Evolutionary conservation across 2,797 vertebrate species (phyloP), one percentile per base, ranked within the genome.

Genomic region (Momotus momota): DNA sequence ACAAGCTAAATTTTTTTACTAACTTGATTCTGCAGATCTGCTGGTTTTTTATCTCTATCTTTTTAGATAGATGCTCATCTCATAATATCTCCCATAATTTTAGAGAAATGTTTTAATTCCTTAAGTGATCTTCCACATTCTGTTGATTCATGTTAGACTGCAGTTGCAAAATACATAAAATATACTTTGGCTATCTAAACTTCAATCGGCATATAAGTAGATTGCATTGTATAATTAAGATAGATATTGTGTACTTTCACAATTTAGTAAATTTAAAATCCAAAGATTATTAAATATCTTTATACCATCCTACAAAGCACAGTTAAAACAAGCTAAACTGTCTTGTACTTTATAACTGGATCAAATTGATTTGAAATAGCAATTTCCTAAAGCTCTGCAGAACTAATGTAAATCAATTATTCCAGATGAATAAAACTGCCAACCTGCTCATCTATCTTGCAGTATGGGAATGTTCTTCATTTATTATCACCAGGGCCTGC

Each of bases 391-490:
- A 94, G 74, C 67, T 94, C 49, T 88, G 58, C 60, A 92, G 77
- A 95, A 95, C 72, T 93, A 69, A 81, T 96, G 78, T 93, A 96
- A 95, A 96, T 72, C 81, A 87, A 94, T 96, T 96, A 96, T 96
- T 96, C 58, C 93, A 96, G 89, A 86, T 10, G 57, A 98, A 91
- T 75, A 66, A 94, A 96, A 35, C 79, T 84, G 73, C 67, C 38
- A 80, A 45, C 48, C 38, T 81, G 51, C 19, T 92, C 86, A 73
- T 89, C 71, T 90, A 12, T 93, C 85, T 89, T 94, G 41, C 41
- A 81, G n/a, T 54, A 86, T 26, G 20, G 33, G 54, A 92, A 95
- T 66, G 46, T 65, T 85, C 62, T 78, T 91, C n/a, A 90, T 93
- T 95, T 90, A 64, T 84, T 86, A 89, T 78, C 58, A 78, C 46